Evolutionary conservation across 2,888 invertebrate species (phyloP).

Genomic region (Liopterus haemorrhoidalis): DNA sequence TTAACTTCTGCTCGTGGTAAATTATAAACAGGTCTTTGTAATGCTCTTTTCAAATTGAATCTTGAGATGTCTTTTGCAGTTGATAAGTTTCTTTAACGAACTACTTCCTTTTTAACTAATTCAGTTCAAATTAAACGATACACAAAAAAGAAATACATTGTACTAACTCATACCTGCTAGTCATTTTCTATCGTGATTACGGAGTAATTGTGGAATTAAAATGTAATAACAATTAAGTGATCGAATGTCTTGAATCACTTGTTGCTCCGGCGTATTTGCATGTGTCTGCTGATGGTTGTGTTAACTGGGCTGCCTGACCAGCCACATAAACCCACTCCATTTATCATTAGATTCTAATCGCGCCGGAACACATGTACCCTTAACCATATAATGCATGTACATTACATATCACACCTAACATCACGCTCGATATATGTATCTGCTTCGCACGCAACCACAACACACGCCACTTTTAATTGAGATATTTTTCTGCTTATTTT

Average conservation of each 20-base stretch:
- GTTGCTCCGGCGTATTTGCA: conserved; percentile 37
- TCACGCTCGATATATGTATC: too few species aligned
- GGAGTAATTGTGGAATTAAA: too few species aligned
- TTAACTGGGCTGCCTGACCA: neutral
- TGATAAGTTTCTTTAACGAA: too few species aligned
- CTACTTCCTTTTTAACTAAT: too few species aligned
- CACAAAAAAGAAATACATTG: too few species aligned
- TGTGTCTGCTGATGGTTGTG: neutral
- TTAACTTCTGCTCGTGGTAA: too few species aligned
- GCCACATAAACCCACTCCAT: neutral
- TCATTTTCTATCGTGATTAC: conserved; percentile 3
- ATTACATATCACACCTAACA: neutral
- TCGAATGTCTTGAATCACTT: conserved; percentile 36
- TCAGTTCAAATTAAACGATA: too few species aligned
- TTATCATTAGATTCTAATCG: conserved; percentile 2
- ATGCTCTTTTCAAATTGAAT: too few species aligned
- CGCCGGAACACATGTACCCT: neutral
- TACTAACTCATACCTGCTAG: neutral
- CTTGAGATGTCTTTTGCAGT: too few species aligned
- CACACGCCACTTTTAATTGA: conserved; percentile 31
- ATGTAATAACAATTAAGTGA: too few species aligned
- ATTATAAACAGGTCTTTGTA: too few species aligned
- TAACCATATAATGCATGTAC: neutral
- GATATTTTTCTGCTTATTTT: conserved; percentile 3
- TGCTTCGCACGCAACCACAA: conserved; percentile 24